Evolutionary conservation across 2,797 vertebrate species (phyloP).

Genomic region (Acropternis orthonyx): DNA sequence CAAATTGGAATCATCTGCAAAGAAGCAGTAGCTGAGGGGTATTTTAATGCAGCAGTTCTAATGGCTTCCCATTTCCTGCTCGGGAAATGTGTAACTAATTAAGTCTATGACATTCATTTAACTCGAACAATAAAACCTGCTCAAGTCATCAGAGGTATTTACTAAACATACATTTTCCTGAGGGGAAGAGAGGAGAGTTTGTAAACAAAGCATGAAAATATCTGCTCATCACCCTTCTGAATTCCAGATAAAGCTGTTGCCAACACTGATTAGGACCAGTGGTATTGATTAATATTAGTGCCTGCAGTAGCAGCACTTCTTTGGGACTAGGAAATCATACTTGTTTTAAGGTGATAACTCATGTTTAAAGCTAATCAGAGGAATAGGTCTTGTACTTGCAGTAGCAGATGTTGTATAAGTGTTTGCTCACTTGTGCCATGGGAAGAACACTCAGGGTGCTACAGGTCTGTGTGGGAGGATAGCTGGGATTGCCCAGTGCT

Average conservation of each 20-base stretch:
- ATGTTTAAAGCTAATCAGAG: background rate
- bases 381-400: background rate
- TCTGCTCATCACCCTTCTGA: background rate
- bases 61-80: conserved; percentile 28
- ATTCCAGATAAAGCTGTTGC: background rate
- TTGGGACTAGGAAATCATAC: background rate
- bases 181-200: background rate
- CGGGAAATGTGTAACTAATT: conserved; percentile 40
- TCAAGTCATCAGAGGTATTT: background rate
- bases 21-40: background rate
- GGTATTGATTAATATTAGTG: background rate
- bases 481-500: background rate
- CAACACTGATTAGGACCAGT: background rate
- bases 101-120: conserved; percentile 3
- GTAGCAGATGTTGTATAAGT: background rate
- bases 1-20: background rate
- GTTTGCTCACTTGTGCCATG: background rate
- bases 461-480: background rate
- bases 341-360: background rate
- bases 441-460: accelerated
- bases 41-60: background rate
- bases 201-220: background rate
- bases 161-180: background rate
- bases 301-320: background rate
- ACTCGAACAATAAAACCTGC: background rate